Evolutionary conservation across 2,797 vertebrate genomes (phyloP).

Genomic region (Acrocephalus scirpaceus): DNA sequence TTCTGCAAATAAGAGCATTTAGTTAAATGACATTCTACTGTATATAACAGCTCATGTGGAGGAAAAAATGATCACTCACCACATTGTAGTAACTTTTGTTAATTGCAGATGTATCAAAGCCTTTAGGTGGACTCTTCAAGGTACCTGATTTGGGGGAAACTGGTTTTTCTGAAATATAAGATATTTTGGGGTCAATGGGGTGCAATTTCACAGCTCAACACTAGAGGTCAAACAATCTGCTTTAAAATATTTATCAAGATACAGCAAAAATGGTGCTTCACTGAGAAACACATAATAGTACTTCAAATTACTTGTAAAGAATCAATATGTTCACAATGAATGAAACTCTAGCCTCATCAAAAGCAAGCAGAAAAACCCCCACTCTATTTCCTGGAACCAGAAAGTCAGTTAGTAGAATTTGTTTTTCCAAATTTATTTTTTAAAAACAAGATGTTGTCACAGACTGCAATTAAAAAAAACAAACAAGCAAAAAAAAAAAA

Average conservation of each 20-base stretch:
- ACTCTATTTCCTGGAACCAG: background rate
- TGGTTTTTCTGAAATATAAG: slow-evolving; percentile 87
- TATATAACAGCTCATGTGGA: background rate
- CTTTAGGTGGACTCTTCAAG: slow-evolving; percentile 94
- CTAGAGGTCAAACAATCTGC: slow-evolving; percentile 52
- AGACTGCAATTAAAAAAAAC: background rate
- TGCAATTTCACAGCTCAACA: slow-evolving; percentile 44
- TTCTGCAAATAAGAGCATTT: background rate
- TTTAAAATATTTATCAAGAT: background rate
- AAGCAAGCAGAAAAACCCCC: background rate
- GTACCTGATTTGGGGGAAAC: slow-evolving; percentile 96
- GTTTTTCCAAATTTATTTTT: background rate
- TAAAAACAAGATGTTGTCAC: background rate
- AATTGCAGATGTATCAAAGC: slow-evolving; percentile 90
- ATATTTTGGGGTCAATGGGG: slow-evolving; percentile 18
- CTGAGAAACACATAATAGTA: background rate
- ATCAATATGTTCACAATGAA: background rate
- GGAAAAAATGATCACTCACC: slow-evolving; percentile 79
- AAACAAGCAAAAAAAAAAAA: background rate
- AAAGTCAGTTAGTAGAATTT: background rate
- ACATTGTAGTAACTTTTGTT: slow-evolving; percentile 98
- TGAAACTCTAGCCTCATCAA: background rate
- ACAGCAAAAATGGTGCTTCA: background rate
- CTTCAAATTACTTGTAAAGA: background rate
- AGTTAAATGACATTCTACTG: background rate